These are phyloP conservation scores for Anthopleura xanthogrammica DNA, from an alignment of 92 coral and sea anemone genomes.

Conservation along the genomic window DNA sequence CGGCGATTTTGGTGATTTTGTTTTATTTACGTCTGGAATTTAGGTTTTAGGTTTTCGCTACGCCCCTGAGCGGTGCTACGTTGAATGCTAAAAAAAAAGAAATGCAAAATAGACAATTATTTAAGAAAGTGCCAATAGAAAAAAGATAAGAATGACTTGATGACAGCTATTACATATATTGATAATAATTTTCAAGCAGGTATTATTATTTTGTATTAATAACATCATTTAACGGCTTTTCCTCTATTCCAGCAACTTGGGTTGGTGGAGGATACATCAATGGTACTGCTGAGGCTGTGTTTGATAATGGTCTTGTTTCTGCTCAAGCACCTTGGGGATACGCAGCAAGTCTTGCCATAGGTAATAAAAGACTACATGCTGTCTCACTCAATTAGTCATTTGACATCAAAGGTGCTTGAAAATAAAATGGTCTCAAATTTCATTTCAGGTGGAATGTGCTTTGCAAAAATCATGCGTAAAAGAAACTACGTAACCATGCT, in stretches of 20 bases:
- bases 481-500: conserved; percentile 82
- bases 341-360: conserved; percentile 55
- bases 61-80: no score
- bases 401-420: no score
- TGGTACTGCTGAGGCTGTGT: conserved; percentile 82
- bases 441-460: conserved; percentile 67
- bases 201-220: background rate
- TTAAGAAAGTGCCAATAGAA: no score
- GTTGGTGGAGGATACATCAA: conserved; percentile 93
- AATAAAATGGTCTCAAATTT: background rate
- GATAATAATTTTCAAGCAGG: background rate
- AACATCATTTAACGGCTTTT: background rate
- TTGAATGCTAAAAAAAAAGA: no score
- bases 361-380: conserved; percentile 22
- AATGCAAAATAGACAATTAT: no score
- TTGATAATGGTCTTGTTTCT: conserved; percentile 50
- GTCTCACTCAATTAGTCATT: no score
- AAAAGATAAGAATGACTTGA: no score
- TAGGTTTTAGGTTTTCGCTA: no score
- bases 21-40: no score
- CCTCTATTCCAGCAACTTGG: conserved; percentile 71
- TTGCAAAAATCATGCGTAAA: conserved; percentile 87
- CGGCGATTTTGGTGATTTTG: no score
- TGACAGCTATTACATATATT: no score
- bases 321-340: conserved; percentile 86